A percentile compares a stretch with the other conserved stretches of the same genome.
These are phyloP conservation scores for Cydia splendana DNA, from an alignment of 1,140 invertebrate species.

Conservation along the genomic window DNA sequence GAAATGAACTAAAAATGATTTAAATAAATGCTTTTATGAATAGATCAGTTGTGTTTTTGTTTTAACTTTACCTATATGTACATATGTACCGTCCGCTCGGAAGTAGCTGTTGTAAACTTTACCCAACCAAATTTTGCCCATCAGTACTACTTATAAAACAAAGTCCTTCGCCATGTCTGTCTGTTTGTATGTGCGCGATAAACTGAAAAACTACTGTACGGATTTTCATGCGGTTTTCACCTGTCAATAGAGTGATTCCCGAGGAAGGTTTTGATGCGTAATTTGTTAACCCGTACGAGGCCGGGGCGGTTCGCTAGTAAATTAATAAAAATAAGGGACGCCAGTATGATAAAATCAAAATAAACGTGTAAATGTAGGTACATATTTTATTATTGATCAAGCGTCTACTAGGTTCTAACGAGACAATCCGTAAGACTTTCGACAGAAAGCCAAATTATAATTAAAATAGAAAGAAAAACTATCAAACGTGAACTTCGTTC, in stretches of 20 bases:
- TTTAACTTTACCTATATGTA: not conserved
- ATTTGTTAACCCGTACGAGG: too few relatives aligned
- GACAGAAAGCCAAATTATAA: conserved; percentile 64
- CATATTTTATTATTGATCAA: conserved; percentile 75
- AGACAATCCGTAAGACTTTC: conserved; percentile 64
- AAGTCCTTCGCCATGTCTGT: too few relatives aligned
- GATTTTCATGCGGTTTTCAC: too few relatives aligned
- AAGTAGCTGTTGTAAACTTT: too few relatives aligned
- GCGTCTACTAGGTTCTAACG: conserved; percentile 72
- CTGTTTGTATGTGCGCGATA: too few relatives aligned
- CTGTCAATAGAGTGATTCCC: too few relatives aligned
- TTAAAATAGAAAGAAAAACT: conserved; percentile 47
- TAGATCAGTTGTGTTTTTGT: not conserved
- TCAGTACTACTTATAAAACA: too few relatives aligned
- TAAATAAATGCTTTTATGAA: conserved; percentile 12
- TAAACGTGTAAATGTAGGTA: conserved; percentile 51
- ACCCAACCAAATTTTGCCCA: too few relatives aligned
- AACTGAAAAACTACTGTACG: too few relatives aligned
- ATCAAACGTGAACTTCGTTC: conserved; percentile 9
- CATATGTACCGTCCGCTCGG: too few relatives aligned
- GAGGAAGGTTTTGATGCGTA: too few relatives aligned
- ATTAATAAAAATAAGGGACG: not conserved
- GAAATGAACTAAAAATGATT: conserved; percentile 7
- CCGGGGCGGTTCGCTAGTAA: not conserved
- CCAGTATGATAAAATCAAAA: conserved; percentile 40